A percentile compares a stretch with the other conserved stretches of the same genome.
These are phyloP conservation scores for Heterocephalus glaber DNA, from an alignment of 2,113 vertebrate species.

Conservation along the genomic window DNA sequence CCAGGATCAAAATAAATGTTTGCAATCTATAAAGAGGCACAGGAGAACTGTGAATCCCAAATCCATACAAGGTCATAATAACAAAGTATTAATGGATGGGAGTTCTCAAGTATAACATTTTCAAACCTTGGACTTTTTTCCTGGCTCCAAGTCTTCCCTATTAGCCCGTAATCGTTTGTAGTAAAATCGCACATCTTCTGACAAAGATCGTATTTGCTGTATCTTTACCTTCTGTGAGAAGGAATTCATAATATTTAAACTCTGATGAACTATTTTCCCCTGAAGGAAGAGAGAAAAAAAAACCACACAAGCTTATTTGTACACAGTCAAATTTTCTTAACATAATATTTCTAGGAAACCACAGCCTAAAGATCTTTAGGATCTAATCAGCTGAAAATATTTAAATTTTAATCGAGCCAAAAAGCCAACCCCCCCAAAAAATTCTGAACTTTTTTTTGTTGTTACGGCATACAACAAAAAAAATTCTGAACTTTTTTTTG, in stretches of 20 bases:
- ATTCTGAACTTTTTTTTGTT: rapidly evolving
- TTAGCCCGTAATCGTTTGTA: constrained; percentile 94
- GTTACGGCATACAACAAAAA: not conserved
- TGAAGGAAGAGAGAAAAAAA: constrained; percentile 78
- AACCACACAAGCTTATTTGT: constrained; percentile 6
- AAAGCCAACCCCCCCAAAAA: not conserved
- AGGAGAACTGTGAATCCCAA: constrained; percentile 53
- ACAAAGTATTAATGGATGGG: not conserved
- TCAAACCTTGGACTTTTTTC: constrained; percentile 96
- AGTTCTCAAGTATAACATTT: constrained; percentile 16
- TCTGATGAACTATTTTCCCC: constrained; percentile 97
- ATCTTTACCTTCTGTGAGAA: constrained; percentile 97
- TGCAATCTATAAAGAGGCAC: constrained; percentile 91
- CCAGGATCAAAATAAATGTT: constrained; percentile 99
- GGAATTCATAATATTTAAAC: constrained; percentile 95
- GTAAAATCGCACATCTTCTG: constrained; percentile 96
- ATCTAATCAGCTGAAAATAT: constrained; percentile 23
- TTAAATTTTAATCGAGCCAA: not conserved
- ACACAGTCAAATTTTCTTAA: constrained; percentile 45
- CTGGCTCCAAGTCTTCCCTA: constrained; percentile 96
- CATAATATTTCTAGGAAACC: constrained; percentile 19
- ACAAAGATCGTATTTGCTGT: constrained; percentile 94
- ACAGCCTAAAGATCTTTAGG: constrained; percentile 45
- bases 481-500: rapidly evolving
- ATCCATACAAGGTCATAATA: not conserved